Evolutionary conservation across 2,888 invertebrate species (phyloP).

Genomic region (Machimus rusticus): DNA sequence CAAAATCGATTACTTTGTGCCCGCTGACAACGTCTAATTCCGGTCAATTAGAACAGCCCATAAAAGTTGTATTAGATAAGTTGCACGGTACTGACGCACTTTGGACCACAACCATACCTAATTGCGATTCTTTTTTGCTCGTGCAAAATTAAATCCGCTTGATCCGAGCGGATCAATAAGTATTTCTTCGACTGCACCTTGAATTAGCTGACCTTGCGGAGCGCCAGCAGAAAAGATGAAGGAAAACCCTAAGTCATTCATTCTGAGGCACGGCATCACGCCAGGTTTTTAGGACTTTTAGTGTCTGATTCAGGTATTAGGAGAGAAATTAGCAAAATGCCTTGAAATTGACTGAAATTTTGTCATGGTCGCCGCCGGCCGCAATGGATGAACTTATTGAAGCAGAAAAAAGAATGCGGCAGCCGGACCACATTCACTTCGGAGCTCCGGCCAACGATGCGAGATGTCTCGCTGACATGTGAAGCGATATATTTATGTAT

Average conservation of each 20-base stretch:
- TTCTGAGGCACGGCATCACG: background rate
- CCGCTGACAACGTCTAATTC: background rate
- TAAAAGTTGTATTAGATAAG: background rate
- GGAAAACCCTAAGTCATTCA: background rate
- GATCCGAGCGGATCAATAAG: background rate
- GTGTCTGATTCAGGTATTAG: background rate
- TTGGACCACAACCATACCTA: background rate
- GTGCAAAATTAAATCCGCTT: background rate
- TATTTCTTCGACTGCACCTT: background rate
- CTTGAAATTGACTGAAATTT: background rate
- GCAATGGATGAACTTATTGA: background rate
- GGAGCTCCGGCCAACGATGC: background rate
- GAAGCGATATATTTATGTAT: background rate
- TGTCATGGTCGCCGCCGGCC: background rate
- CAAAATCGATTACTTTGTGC: background rate
- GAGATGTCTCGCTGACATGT: background rate
- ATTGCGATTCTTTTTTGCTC: background rate
- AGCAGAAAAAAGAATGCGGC: conserved; percentile 19
- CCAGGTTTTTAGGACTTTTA: background rate
- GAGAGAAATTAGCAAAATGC: background rate
- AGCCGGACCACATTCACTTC: conserved; percentile 1
- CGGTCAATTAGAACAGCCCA: background rate
- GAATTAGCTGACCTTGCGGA: background rate
- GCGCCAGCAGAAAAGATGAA: background rate
- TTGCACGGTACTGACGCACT: background rate